phyloP scores from a whole-genome alignment of 2,888 invertebrate species.

The Holacanthella duospinosa region DNA sequence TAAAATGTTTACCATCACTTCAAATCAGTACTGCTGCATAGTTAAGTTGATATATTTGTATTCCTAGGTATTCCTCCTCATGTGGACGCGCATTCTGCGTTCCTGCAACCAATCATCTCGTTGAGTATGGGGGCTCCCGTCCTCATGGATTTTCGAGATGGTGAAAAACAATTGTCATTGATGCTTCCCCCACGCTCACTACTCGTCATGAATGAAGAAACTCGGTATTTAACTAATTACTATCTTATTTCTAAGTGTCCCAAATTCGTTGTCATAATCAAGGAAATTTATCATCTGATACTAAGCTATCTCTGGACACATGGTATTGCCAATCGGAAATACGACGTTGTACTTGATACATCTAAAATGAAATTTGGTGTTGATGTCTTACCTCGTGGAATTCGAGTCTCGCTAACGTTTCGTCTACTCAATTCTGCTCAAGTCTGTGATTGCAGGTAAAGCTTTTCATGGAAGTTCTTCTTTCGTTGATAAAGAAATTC shows the following conservation, averaged over 20 bases:
- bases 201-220: conserved; percentile 66
- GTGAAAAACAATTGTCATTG: conserved; percentile 52
- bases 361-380: conserved; percentile 44
- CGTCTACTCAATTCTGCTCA: conserved; percentile 49
- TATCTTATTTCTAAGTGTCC: not conserved
- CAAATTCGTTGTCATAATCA: not conserved
- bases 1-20: not conserved
- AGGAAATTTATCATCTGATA: too few relatives aligned
- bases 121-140: conserved; percentile 70
- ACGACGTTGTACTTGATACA: conserved; percentile 20
- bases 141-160: conserved; percentile 78
- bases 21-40: not conserved
- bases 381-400: conserved; percentile 48
- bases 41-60: conserved; percentile 33
- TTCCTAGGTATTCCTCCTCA: conserved; percentile 79
- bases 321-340: conserved; percentile 44
- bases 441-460: conserved; percentile 52
- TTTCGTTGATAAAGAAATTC: too few relatives aligned
- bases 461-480: too few relatives aligned
- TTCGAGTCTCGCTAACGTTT: conserved; percentile 77
- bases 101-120: conserved; percentile 76
- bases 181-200: conserved; percentile 60
- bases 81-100: conserved; percentile 89
- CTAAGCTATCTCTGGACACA: conserved; percentile 69
- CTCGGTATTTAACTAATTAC: conserved; percentile 49